Evolutionary conservation across 2,113 vertebrate genomes (phyloP), one percentile per base, ranked within the genome.

Genomic region (Forbesichthys papilliferus): DNA sequence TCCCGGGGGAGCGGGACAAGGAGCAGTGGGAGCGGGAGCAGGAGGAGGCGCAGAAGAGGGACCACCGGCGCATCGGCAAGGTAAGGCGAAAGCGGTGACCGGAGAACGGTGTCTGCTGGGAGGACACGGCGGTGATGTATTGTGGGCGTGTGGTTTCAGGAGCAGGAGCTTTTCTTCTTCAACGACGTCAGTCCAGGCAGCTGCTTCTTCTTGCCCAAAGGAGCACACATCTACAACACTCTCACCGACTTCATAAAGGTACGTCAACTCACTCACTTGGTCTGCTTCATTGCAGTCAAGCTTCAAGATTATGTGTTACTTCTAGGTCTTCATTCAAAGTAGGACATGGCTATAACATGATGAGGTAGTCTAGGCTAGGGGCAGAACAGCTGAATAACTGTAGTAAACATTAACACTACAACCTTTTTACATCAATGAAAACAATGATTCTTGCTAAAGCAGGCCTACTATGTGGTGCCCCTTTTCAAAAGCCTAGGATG

Each of bases 181-280:
- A 95, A 95, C 6, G 92, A 96, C 0, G 86, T 96, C 74, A 98
- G 96, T 80, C 96, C 96, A 0, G 97, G 96, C 42, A 98, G 96
- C 83, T 98, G 96, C 79, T 98, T 98, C 87, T 99, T 99, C 79
- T 89, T 98, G 27, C 96, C 96, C 0, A 95, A 95, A 60, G 96
- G 96, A 46, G 92, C 96, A 11, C 92, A 95, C 77, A 84, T 98
- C 71, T 98, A 96, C 89, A 96, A 95, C 77, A 85, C 92, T 1
- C 94, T 98, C 6, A 84, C 94, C 0, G 93, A 95, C 18, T 96
- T 96, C 9, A 96, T 99, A 58, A 95, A 95, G 95, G 97, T 96
- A 82, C 7, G 68, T 62, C 65, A 13, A 51, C 56, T 18, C 9
- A 8, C 11, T 27, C 1, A 27, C 27, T 27, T 27, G 27, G 16